Base-by-base conservation (phyloP, 2,888 invertebrate species). In the Leptopilina syphax region DNA sequence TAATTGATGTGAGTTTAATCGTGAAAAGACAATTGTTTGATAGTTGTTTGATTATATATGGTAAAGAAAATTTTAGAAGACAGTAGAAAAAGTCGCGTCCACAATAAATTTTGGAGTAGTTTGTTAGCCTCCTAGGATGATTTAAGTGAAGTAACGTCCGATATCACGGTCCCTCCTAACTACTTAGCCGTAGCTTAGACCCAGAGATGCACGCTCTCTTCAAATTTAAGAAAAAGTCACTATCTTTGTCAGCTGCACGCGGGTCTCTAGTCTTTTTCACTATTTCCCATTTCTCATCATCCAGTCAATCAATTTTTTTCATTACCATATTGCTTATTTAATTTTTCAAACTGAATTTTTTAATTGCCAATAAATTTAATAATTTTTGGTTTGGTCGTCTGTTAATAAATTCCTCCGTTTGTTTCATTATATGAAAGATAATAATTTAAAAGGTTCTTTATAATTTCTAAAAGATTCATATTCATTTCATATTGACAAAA, bases 151-250 rank as follows among this genome's bases (percentile, higher is more conserved):
- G 87, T 90, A 73, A 92, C 92, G 92, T 92, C 92, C 92, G 92
- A 92, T 91, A 92, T 92, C 92, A 92, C 92, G 92, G 92, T 92
- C 92, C 92, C 92, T 92, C 92, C 92, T 92, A 89, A 91, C 91
- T 91, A 92, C 90, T 91, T 92, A 92, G 91, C 89, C 86, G 91
- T 91, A 92, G 91, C 87, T 85, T 87, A 88, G 91, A 90, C 91
- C 91, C 91, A 88, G 81, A 86, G 90, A 89, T 90, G 91, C 91
- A 88, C 88, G 90, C 90, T 89, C 88, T 86, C 87, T 87, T 89
- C 85, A 87, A 88, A 83, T 86, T 84, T 80, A 81, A 84, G 84
- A 41, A 83, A 85, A 57, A 76, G 79, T 82, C 84, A 85, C 83
- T 86, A 86, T 87, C 86, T 87, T 88, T 85, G 88, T 89, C 88